Evolutionary conservation across 2,797 vertebrate species (phyloP), one percentile per base, ranked within the genome.

Genomic region (Tamandua tetradactyla): DNA sequence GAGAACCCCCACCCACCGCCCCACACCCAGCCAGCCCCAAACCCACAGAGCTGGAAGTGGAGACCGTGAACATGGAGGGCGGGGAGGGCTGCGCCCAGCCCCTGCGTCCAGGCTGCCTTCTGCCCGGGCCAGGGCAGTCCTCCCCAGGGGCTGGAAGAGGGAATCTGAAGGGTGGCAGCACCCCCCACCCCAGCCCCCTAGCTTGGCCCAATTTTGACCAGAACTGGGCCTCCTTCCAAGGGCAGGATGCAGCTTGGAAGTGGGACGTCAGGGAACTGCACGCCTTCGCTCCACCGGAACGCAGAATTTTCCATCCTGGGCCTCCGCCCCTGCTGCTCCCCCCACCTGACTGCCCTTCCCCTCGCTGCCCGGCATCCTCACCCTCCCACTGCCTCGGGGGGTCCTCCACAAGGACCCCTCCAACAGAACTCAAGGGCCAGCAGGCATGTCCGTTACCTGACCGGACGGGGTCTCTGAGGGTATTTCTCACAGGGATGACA

Each of bases 1-100:
- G 78, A 93, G 81, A 95, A 5, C 22, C 94, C 95, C 84, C 66
- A 80, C 95, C 84, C 87, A 40, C 52, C 66, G 89, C 64, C 86
- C 40, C 52, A 64, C 42, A 47, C 69, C 64, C 87, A 83, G 90
- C 64, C 87, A 83, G 90, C 59, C 83, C 82, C 71, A 57, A 47
- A 55, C 62, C 78, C 79, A 81, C 22, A 0, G 27, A 72, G 78
- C 76, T 23, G 47, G 44, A 68, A 91, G 52, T 91, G 40, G 49
- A 82, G 90, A 83, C 79, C 0, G 17, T 18, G 22, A 52, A 32
- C 40, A n/a, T 9, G 83, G 68, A 18, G 27, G 7, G 83, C 61
- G 18, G 32, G 5, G 25, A 91, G 66, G 75, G 75, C 52, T 13
- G 12, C 25, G 6, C 44, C 4, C 7, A 18, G 25, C 59, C 64